Evolutionary conservation across 2,888 invertebrate species (phyloP).

Genomic region (Oscheius sp.): DNA sequence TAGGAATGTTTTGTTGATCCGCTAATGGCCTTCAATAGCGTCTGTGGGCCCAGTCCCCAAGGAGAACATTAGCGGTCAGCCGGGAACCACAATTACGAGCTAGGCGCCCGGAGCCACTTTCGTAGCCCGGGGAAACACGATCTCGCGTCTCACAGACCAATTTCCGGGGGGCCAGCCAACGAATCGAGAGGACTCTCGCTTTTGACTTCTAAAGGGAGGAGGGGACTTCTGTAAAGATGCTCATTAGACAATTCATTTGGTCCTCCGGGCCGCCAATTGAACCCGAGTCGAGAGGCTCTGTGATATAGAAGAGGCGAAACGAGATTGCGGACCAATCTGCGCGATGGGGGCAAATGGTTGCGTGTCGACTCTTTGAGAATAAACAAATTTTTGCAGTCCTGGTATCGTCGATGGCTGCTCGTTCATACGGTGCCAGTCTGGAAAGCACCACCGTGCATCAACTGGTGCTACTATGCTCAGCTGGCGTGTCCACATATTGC

Average conservation of each 20-base stretch:
- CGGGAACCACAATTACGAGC: slow-evolving; percentile 27
- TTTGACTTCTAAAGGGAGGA: slow-evolving; percentile 1
- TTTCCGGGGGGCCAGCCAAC: not conserved
- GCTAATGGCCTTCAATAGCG: slow-evolving; percentile 23
- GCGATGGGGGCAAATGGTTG: slow-evolving; percentile 13
- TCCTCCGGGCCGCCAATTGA: slow-evolving; percentile 29
- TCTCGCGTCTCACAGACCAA: slow-evolving; percentile 9
- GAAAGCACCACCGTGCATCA: slow-evolving; percentile 65
- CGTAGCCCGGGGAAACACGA: slow-evolving; percentile 22
- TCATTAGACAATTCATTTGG: slow-evolving; percentile 35
- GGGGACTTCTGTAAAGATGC: not conserved
- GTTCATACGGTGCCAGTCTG: slow-evolving; percentile 55
- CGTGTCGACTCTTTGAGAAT: slow-evolving; percentile 10
- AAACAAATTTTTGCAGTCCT: slow-evolving; percentile 58
- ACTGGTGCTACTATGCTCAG: slow-evolving; percentile 73
- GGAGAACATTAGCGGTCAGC: slow-evolving; percentile 30
- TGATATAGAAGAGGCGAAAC: slow-evolving; percentile 31
- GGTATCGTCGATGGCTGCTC: slow-evolving; percentile 72
- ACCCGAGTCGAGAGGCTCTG: slow-evolving; percentile 30
- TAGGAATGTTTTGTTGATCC: slow-evolving; percentile 1
- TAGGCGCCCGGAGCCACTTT: slow-evolving; percentile 12
- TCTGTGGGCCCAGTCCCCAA: slow-evolving; percentile 18
- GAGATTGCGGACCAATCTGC: slow-evolving; percentile 36
- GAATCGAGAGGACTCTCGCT: not conserved
- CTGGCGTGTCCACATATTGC: slow-evolving; percentile 72